A percentile compares a stretch with the other conserved stretches of the same genome.
Evolutionary conservation across 2,888 invertebrate species (phyloP).

Genomic region (Tineola bisselliella): DNA sequence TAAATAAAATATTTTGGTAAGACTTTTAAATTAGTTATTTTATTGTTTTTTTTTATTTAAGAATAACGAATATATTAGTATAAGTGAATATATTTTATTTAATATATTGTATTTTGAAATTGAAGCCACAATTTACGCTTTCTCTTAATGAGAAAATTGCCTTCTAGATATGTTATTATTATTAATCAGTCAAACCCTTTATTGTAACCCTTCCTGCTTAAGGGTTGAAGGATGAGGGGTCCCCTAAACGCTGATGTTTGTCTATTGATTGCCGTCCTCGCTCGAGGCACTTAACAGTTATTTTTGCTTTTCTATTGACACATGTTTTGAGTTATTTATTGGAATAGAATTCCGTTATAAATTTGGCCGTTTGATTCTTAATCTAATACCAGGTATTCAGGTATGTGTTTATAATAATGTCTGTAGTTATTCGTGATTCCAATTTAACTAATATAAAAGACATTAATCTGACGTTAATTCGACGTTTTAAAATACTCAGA

Average conservation of each 20-base stretch:
- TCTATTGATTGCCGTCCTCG: slow-evolving; percentile 10
- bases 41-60: too few species aligned
- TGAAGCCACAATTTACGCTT: background rate
- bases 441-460: too few species aligned
- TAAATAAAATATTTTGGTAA: too few species aligned
- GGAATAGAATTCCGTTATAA: background rate
- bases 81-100: too few species aligned
- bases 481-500: too few species aligned
- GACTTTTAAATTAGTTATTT: too few species aligned
- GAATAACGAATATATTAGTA: too few species aligned
- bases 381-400: too few species aligned
- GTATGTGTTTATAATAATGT: too few species aligned
- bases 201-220: background rate
- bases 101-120: background rate
- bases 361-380: too few species aligned
- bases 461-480: too few species aligned
- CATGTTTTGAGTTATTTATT: background rate
- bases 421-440: too few species aligned
- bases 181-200: slow-evolving; percentile 2
- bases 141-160: slow-evolving; percentile 2
- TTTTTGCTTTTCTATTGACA: background rate
- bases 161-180: slow-evolving; percentile 5
- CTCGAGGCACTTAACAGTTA: slow-evolving; percentile 5
- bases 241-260: slow-evolving; percentile 2
- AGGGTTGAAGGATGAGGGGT: slow-evolving; percentile 4